A percentile compares a stretch with the other conserved stretches of the same genome.
These are phyloP conservation scores for Ladona fulva DNA, from an alignment of 1,140 invertebrate species.

Conservation along the genomic window DNA sequence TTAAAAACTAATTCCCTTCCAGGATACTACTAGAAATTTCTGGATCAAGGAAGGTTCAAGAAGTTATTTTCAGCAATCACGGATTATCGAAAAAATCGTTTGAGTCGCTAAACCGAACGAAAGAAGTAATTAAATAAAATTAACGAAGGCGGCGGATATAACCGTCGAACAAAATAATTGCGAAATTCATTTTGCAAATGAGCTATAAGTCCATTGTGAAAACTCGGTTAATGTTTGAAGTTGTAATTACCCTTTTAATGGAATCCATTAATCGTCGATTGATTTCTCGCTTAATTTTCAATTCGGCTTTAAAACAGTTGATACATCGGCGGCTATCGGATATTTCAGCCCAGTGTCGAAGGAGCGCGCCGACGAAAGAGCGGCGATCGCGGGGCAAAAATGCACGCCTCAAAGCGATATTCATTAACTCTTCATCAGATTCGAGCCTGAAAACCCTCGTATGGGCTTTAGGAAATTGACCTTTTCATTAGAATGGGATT, in stretches of 20 bases:
- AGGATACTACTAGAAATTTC: too few species aligned
- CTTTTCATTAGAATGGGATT: neutral
- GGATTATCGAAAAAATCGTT: too few species aligned
- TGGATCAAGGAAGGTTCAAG: too few species aligned
- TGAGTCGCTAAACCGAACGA: too few species aligned
- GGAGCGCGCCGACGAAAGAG: neutral
- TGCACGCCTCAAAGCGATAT: neutral
- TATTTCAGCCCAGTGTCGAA: neutral
- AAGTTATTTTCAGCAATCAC: too few species aligned
- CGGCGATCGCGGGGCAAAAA: neutral
- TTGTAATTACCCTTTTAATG: neutral
- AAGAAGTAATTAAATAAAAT: slow-evolving; percentile 1
- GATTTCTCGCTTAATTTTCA: slow-evolving; percentile 6
- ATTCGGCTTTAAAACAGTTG: neutral
- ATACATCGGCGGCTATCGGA: neutral
- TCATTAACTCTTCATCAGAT: slow-evolving; percentile 6
- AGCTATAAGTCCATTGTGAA: neutral
- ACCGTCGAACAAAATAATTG: neutral
- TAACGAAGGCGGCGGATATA: neutral
- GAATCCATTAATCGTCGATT: slow-evolving; percentile 6
- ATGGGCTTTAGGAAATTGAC: neutral
- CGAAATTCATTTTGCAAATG: slow-evolving; percentile 2
- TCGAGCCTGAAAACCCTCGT: neutral
- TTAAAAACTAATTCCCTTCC: too few species aligned
- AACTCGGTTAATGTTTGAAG: slow-evolving; percentile 1